Percentiles rank a stretch among this genome's conserved stretches.
Evolutionary conservation across 2,113 vertebrate genomes (phyloP).

Genomic region (Petromus typicus): DNA sequence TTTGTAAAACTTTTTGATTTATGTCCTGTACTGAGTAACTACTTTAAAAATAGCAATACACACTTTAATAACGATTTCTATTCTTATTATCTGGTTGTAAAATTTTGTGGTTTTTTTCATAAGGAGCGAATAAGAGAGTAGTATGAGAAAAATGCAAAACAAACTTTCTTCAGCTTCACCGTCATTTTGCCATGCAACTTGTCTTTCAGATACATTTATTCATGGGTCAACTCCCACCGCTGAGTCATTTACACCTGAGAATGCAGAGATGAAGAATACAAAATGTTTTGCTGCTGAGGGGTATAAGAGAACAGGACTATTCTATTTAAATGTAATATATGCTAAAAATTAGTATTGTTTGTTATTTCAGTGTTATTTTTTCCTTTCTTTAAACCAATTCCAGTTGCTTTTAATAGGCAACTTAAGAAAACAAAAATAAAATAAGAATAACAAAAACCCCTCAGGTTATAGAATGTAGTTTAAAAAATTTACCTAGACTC

Average conservation of each 20-base stretch:
- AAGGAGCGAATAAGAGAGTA: background rate
- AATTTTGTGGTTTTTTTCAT: background rate
- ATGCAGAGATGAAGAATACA: background rate
- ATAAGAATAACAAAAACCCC: background rate
- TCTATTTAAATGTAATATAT: background rate
- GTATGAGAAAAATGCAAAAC: background rate
- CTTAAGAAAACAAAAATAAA: background rate
- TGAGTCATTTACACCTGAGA: background rate
- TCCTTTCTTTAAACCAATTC: background rate
- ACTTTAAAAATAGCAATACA: background rate
- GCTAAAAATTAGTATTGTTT: background rate
- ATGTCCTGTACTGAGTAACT: background rate
- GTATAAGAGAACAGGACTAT: background rate
- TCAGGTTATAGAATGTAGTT: background rate
- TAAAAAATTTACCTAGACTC: background rate
- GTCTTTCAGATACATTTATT: background rate
- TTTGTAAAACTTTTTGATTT: background rate
- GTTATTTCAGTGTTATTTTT: background rate
- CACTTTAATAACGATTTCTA: background rate
- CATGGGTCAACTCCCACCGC: background rate
- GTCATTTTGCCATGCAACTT: background rate
- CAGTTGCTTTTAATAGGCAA: constrained; percentile 9
- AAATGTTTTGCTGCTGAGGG: background rate
- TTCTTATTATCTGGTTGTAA: background rate
- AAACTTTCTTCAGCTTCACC: background rate